A percentile compares a stretch with the other conserved stretches of the same genome.
Conservation (phyloP, 2,113 vertebrate genomes). For the Ptychochromis oligacanthus region DNA sequence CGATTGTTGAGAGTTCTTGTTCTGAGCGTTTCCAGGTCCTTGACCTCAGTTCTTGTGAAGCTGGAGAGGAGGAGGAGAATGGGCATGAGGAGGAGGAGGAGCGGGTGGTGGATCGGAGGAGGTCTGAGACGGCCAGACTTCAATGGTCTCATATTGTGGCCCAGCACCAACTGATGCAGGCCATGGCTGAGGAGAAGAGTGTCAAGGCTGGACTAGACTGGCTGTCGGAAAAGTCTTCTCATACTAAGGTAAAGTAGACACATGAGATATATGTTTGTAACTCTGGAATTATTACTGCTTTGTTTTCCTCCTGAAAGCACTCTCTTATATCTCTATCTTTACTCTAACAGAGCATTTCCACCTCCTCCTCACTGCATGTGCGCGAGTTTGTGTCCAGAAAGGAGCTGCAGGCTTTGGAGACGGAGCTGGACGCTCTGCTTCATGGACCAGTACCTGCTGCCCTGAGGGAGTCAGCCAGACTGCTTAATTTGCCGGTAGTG, state of each 20-base stretch:
- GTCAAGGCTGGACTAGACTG: conserved; percentile 80
- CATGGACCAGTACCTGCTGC: conserved; percentile 79
- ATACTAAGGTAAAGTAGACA: conserved; percentile 75
- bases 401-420: conserved; percentile 81
- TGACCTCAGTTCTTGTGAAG: conserved; percentile 73
- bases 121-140: conserved; percentile 83
- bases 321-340: not conserved
- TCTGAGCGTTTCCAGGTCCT: conserved; percentile 81
- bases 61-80: conserved; percentile 45
- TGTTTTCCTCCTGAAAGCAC: not conserved
- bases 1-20: conserved; percentile 81
- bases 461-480: conserved; percentile 83
- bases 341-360: conserved; percentile 69
- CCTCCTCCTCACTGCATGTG: conserved; percentile 66
- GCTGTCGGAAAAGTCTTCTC: conserved; percentile 74
- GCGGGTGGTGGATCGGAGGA: conserved; percentile 67
- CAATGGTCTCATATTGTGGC: conserved; percentile 84
- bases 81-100: conserved; percentile 54
- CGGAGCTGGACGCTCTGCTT: conserved; percentile 81
- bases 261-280: not conserved
- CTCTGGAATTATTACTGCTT: not conserved
- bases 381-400: conserved; percentile 77
- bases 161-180: conserved; percentile 85
- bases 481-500: conserved; percentile 84
- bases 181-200: conserved; percentile 80